Base-by-base conservation (phyloP, 1,140 invertebrate genomes). In the Eurosta solidaginis region DNA sequence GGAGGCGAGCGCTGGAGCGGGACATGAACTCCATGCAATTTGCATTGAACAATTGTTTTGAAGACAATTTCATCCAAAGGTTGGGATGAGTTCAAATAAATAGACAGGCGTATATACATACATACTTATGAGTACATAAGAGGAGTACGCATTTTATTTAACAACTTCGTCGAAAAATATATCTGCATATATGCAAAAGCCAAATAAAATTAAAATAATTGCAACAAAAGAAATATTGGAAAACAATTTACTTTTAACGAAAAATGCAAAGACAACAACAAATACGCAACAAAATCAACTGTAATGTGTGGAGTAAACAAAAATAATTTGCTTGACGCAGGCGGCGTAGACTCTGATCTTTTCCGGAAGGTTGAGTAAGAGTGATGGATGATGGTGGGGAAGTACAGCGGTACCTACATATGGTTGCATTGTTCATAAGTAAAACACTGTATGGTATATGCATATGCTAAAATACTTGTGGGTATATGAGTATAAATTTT, bases 21-120 rank as follows among this genome's bases (percentile, higher is more conserved):
- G 40, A 45, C 76, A 76, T 79, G n/a, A 79, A 85, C 84, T 85
- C 84, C 84, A 79, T 82, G 82, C 84, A 83, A 85, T 85, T 85
- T 85, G 84, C 84, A 82, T 81, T 82, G 84, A 83, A 85, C 84
- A 85, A 85, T 84, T 85, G 84, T 84, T 85, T 85, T 84, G 85
- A 85, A 85, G 84, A 75, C 22, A 75, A 45, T 68, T 68, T 36
- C n/a, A 7, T 10, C 33, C 59, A 40, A 63, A 14, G n/a, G 52
- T 47, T 9, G 14, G 45, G 45, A 29, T 29, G 52, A 54, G 27
- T 29, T 54, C 7, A 22, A 25, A 52, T 5, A 25, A 52, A 49
- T 49, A n/a, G n/a, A n/a, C n/a, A n/a, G n/a, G n/a, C n/a, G n/a
- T n/a, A n/a, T n/a, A n/a, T n/a, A n/a, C n/a, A n/a, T n/a, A n/a